These are phyloP conservation scores for Meliscaeva auricollis DNA, from an alignment of 2,888 invertebrate genomes.

Conservation along the genomic window DNA sequence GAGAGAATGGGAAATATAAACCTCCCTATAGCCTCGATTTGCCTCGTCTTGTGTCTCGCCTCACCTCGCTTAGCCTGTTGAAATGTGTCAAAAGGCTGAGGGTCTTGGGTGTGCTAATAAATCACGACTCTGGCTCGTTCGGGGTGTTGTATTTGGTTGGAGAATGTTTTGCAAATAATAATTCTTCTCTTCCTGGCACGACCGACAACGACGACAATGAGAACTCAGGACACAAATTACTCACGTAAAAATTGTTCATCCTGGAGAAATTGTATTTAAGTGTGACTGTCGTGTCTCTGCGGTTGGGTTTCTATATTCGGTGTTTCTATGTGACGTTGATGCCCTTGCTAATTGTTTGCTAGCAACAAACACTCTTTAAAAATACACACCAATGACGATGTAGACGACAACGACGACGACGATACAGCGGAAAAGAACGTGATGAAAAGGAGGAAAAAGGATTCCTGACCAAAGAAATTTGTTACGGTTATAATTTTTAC, in stretches of 20 bases:
- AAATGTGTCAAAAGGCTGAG: slow-evolving; percentile 19
- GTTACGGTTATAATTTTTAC: not conserved
- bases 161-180: slow-evolving; percentile 56
- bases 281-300: slow-evolving; percentile 34
- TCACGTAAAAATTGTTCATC: slow-evolving; percentile 61
- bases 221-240: slow-evolving; percentile 44
- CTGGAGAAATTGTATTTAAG: slow-evolving; percentile 60
- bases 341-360: slow-evolving; percentile 62
- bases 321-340: slow-evolving; percentile 30
- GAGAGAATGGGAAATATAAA: not conserved
- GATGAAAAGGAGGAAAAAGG: slow-evolving; percentile 12
- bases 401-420: no score
- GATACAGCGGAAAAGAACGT: not conserved
- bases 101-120: slow-evolving; percentile 60
- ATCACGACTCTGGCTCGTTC: slow-evolving; percentile 42
- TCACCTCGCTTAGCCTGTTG: slow-evolving; percentile 54
- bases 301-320: not conserved
- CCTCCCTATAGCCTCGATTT: no score
- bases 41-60: not conserved
- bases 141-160: slow-evolving; percentile 38
- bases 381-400: not conserved
- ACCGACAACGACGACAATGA: not conserved
- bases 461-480: slow-evolving; percentile 15
- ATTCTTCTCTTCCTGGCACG: slow-evolving; percentile 33
- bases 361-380: slow-evolving; percentile 39